Evolutionary conservation across 2,888 invertebrate genomes (phyloP), one percentile per base, ranked within the genome.

Genomic region (Cylindroiulus punctatus): DNA sequence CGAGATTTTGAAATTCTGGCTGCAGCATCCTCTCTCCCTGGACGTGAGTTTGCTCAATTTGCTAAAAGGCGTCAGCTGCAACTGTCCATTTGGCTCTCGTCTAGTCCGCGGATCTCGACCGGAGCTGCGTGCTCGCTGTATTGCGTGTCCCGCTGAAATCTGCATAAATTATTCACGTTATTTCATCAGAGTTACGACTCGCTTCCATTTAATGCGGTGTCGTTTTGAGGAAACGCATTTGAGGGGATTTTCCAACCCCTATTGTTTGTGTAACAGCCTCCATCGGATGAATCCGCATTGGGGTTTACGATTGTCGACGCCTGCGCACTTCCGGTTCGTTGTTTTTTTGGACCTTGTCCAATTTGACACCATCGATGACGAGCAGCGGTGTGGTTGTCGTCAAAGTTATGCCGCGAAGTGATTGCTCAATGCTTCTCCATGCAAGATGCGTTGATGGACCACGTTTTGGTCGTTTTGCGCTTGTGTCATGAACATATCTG

Each of bases 171-270:
- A 57, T 57, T 57, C 57, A 57, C 22, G 57, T 57, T 57, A 57
- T 57, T 57, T 57, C 57, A 57, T 57, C 57, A 57, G 57, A 57
- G 57, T 57, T 57, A 57, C 57, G 57, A 57, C 57, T 57, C 57
- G 57, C 57, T 57, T 57, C 57, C 57, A 57, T 57, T 57, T 57
- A 57, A 57, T 57, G 57, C 57, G 57, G 57, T 57, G 57, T 57
- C 57, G 22, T 57, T 57, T 57, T 57, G 57, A 57, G 57, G 57
- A 57, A 57, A 57, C 22, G 57, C 57, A 57, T 57, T 22, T 57
- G 57, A 57, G 57, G 57, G 57, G 57, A 57, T 57, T 57, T 57
- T 22, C 57, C 57, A 57, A 22, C 57, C 57, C 57, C 22, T 14
- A 12, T 22, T 57, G 57, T 57, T 47, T 47, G 47, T 12, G 19